Evolutionary conservation across 2,113 vertebrate genomes (phyloP), one percentile per base, ranked within the genome.

Genomic region (Megaptera novaeangliae): DNA sequence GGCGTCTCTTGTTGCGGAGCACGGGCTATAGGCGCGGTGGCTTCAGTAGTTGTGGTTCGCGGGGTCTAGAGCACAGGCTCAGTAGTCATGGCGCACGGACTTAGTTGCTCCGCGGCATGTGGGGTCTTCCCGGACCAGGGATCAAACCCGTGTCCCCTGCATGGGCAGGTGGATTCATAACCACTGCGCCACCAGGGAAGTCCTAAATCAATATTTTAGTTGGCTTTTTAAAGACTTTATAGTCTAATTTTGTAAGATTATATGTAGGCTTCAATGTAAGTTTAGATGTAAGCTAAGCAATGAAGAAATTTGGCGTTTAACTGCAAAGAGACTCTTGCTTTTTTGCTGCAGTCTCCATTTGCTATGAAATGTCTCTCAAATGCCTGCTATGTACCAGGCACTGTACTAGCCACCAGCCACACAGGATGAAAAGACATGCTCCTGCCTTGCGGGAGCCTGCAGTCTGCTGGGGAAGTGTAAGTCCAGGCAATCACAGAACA

Each of bases 161-260:
- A 52, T 52, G 6, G 52, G 52, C 52, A 52, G 52, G 15, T 17
- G 52, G 52, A 52, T 52, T 52, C 52, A 18, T 52, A 52, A 52
- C 52, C 52, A 6, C 52, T 52, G 52, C 5, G 52, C 15, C 52
- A 52, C 52, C 52, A 18, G 52, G 52, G 52, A 52, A 52, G 17
- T 52, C 59, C 57, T 72, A 71, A 91, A 13, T 94, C n/a, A 63
- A 0, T 88, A 39, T 82, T 97, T 97, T 92, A 39, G n/a, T 87
- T 96, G n/a, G 7, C 20, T 92, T 31, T 64, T 64, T 88, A 21
- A 91, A 90, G 25, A 69, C 82, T 82, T 92, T 59, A 39, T 39
- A 69, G 9, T 84, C 27, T 64, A n/a, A 91, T 96, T 71, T 83
- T 46, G 25, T 91, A 96, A 64, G 83, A 88, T 88, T 71, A 7